Conservation (phyloP, 2,797 vertebrate species). For the Pseudochaenichthys georgianus region DNA sequence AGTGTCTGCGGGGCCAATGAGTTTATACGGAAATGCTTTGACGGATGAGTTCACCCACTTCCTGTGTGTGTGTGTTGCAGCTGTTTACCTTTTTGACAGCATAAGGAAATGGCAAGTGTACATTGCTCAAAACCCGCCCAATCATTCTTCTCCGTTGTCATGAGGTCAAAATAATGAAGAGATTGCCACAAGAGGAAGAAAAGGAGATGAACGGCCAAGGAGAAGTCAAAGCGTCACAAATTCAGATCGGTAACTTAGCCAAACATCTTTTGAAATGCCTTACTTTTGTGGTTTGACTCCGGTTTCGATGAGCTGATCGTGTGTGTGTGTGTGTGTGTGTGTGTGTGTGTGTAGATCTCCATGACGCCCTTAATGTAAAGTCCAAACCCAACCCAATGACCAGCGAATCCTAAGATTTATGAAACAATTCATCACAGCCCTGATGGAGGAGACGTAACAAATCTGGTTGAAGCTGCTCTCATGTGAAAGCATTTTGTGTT, state of each 20-base stretch:
- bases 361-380: background rate
- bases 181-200: background rate
- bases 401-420: background rate
- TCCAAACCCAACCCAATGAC: background rate
- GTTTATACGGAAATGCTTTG: background rate
- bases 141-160: background rate
- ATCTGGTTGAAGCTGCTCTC: constrained; percentile 18
- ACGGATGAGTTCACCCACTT: constrained; percentile 55
- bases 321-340: background rate
- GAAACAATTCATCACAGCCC: background rate
- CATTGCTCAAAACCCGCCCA: background rate
- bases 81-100: background rate
- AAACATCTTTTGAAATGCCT: background rate
- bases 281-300: background rate
- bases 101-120: constrained; percentile 11
- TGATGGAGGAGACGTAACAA: constrained; percentile 16
- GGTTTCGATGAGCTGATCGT: background rate
- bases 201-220: background rate
- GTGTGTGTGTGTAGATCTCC: background rate
- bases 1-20: constrained; percentile 48
- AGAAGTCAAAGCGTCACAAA: background rate
- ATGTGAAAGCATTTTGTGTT: constrained; percentile 6
- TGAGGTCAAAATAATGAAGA: background rate
- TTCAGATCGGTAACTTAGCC: background rate
- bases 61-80: constrained; percentile 52